phyloP scores from a whole-genome alignment of 2,797 vertebrate species.

The Coilia nasus region DNA sequence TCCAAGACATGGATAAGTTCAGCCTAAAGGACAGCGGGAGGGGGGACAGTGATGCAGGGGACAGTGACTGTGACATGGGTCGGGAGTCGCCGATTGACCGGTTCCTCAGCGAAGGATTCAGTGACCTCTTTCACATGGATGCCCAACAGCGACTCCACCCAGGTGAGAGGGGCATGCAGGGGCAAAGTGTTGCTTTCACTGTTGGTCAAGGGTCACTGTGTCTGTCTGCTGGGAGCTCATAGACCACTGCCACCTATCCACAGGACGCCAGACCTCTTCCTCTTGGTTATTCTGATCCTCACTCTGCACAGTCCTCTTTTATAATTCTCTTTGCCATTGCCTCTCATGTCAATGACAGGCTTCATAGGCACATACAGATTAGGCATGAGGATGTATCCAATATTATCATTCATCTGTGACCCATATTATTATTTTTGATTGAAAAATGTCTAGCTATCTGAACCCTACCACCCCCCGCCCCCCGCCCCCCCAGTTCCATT shows the following conservation, averaged over 20 bases:
- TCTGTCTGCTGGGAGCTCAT: not conserved
- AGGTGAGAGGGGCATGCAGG: constrained; percentile 74
- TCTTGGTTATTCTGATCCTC: not conserved
- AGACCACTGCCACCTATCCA: not conserved
- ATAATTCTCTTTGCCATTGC: not conserved
- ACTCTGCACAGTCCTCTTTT: not conserved
- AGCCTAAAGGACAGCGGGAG: constrained; percentile 99
- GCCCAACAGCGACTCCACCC: constrained; percentile 92
- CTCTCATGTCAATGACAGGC: not conserved
- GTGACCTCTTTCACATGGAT: constrained; percentile 95
- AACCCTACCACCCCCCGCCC: not conserved
- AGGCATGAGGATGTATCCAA: not conserved
- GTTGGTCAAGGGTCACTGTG: not conserved
- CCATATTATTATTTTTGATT: constrained; percentile 13
- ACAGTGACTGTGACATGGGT: constrained; percentile 99
- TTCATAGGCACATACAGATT: not conserved
- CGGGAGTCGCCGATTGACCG: constrained; percentile 98
- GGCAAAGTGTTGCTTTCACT: constrained; percentile 3
- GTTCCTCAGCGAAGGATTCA: constrained; percentile 95
- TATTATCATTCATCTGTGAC: not conserved
- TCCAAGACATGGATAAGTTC: constrained; percentile 99
- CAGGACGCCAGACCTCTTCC: not conserved
- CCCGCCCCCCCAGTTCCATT: too few relatives aligned
- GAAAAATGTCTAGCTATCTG: not conserved
- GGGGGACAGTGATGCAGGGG: constrained; percentile 97